Percentiles rank a stretch among this genome's conserved stretches.
Conservation (phyloP, 2,113 vertebrate genomes). For the Platycercus adscitus region DNA sequence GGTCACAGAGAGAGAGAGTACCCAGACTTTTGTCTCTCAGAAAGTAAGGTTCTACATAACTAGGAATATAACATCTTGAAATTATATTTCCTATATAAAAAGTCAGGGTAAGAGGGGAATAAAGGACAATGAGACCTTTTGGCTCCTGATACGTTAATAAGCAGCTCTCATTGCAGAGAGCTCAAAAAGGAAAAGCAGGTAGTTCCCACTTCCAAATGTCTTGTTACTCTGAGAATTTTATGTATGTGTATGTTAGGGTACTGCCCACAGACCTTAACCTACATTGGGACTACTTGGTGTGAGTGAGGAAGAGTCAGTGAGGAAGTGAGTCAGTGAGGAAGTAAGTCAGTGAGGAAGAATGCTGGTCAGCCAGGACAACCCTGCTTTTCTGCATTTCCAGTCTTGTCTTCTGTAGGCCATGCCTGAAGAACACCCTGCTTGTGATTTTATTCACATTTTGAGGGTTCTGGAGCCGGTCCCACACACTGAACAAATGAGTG, state of each 20-base stretch:
- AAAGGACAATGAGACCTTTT: fast-evolving
- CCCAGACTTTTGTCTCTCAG: neutral
- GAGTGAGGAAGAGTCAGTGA: neutral
- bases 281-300: neutral
- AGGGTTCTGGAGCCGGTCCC: neutral
- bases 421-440: neutral
- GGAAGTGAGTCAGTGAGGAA: neutral
- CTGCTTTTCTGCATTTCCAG: neutral
- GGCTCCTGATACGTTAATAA: neutral
- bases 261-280: neutral
- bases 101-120: neutral
- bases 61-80: neutral
- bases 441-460: neutral
- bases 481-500: neutral
- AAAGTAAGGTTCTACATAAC: neutral
- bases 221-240: neutral
- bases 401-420: neutral
- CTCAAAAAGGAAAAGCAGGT: neutral
- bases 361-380: neutral
- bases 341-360: neutral
- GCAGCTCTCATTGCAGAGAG: neutral
- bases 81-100: neutral
- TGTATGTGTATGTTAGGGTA: neutral
- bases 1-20: neutral
- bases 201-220: neutral